A percentile compares a stretch with the other conserved stretches of the same genome.
Evolutionary conservation across 2,888 invertebrate species (phyloP).

Genomic region (Pyrgus malvae): DNA sequence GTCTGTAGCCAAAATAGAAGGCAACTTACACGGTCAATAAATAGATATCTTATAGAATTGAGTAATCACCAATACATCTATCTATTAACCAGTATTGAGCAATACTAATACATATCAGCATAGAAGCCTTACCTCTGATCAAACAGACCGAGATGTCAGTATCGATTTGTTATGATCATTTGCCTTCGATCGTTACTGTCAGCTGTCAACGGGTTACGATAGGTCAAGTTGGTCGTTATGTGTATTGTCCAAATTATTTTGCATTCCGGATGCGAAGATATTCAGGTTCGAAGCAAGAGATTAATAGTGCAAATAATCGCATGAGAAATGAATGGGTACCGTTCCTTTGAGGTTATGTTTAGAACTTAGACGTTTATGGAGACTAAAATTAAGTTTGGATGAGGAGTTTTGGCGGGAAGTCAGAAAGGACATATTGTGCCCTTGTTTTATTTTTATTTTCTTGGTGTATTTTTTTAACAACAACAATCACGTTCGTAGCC

Average conservation of each 20-base stretch:
- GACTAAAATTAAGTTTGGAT: too few relatives aligned
- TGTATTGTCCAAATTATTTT: constrained; percentile 23
- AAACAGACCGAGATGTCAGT: constrained; percentile 12
- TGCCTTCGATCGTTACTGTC: constrained; percentile 14
- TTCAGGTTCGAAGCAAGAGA: constrained; percentile 13
- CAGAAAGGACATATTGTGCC: too few relatives aligned
- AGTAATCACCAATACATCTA: not conserved
- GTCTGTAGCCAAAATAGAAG: too few relatives aligned
- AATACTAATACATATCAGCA: constrained; percentile 23
- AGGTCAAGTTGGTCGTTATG: constrained; percentile 25
- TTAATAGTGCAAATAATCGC: constrained; percentile 18
- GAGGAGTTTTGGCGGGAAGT: too few relatives aligned
- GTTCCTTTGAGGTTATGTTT: too few relatives aligned
- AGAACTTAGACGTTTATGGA: too few relatives aligned
- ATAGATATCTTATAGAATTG: not conserved
- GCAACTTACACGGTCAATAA: not conserved
- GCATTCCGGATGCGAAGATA: constrained; percentile 19
- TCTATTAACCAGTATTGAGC: constrained; percentile 7
- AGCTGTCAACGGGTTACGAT: constrained; percentile 16
- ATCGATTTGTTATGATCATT: constrained; percentile 26
- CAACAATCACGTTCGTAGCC: too few relatives aligned
- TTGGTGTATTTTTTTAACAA: too few relatives aligned
- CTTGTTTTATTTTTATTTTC: too few relatives aligned
- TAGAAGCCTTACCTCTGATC: constrained; percentile 7
- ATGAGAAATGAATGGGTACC: not conserved